Percentiles rank a stretch among this genome's conserved stretches.
Conservation (phyloP, 2,797 vertebrate species). For the Ceyx erithaca region DNA sequence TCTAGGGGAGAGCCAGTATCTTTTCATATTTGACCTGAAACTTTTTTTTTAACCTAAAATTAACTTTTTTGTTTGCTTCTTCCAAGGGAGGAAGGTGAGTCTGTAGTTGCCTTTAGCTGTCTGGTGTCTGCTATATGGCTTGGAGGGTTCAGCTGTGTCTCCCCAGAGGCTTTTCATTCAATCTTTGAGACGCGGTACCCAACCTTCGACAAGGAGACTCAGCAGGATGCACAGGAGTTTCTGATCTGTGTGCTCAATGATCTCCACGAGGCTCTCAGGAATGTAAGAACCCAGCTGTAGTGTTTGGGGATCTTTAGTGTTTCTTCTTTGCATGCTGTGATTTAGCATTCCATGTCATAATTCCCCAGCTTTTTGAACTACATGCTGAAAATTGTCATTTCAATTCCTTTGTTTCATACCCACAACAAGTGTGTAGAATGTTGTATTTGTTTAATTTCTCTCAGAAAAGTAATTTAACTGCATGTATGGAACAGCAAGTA, state of each 20-base stretch:
- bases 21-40: not conserved
- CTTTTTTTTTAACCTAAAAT: too few relatives aligned
- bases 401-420: too few relatives aligned
- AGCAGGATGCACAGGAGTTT: slow-evolving; percentile 90
- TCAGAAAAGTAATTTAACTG: too few relatives aligned
- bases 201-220: slow-evolving; percentile 79
- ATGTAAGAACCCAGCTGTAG: too few relatives aligned
- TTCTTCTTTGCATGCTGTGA: too few relatives aligned
- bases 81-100: slow-evolving; percentile 68
- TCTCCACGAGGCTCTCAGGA: too few relatives aligned
- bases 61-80: not conserved
- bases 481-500: too few relatives aligned
- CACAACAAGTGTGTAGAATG: not conserved
- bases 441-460: too few relatives aligned
- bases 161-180: slow-evolving; percentile 76
- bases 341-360: too few relatives aligned
- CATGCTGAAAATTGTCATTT: not conserved
- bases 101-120: slow-evolving; percentile 78
- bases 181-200: slow-evolving; percentile 79
- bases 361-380: not conserved
- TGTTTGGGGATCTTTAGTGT: too few relatives aligned
- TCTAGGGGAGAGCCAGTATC: not conserved
- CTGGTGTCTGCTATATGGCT: slow-evolving; percentile 86
- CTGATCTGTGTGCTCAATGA: slow-evolving; percentile 74
- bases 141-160: slow-evolving; percentile 77